Evolutionary conservation across 2,113 vertebrate species (phyloP).

Genomic region (Coptodon bakossiorum): DNA sequence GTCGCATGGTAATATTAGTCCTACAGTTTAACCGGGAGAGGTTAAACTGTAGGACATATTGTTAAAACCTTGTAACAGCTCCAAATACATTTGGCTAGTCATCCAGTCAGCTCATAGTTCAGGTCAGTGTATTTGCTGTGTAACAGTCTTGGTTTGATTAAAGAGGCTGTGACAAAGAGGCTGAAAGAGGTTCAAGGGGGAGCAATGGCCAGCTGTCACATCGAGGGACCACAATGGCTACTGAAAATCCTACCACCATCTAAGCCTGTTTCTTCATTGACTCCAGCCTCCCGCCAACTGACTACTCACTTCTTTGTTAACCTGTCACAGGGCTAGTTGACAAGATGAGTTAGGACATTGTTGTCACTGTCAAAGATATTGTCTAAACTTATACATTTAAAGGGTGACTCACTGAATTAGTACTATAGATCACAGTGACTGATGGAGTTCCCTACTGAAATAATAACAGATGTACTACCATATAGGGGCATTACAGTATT

Average conservation of each 20-base stretch:
- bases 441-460: background rate
- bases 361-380: slow-evolving; percentile 29
- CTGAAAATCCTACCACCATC: slow-evolving; percentile 48
- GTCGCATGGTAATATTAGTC: background rate
- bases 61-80: background rate
- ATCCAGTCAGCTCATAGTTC: slow-evolving; percentile 12
- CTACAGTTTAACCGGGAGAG: background rate
- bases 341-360: slow-evolving; percentile 34
- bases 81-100: background rate
- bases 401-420: background rate
- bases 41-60: too few relatives aligned
- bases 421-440: background rate
- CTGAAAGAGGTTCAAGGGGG: slow-evolving; percentile 35
- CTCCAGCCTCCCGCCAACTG: slow-evolving; percentile 57
- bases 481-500: background rate
- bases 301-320: slow-evolving; percentile 60
- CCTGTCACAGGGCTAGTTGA: slow-evolving; percentile 52
- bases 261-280: slow-evolving; percentile 42
- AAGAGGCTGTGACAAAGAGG: slow-evolving; percentile 59
- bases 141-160: slow-evolving; percentile 60
- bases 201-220: slow-evolving; percentile 62
- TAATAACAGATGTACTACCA: background rate
- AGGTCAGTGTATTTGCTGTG: slow-evolving; percentile 58
- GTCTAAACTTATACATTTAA: slow-evolving; percentile 7
- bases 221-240: slow-evolving; percentile 47